phyloP scores from a whole-genome alignment of 2,797 vertebrate genomes.

The Limnodromus scolopaceus region DNA sequence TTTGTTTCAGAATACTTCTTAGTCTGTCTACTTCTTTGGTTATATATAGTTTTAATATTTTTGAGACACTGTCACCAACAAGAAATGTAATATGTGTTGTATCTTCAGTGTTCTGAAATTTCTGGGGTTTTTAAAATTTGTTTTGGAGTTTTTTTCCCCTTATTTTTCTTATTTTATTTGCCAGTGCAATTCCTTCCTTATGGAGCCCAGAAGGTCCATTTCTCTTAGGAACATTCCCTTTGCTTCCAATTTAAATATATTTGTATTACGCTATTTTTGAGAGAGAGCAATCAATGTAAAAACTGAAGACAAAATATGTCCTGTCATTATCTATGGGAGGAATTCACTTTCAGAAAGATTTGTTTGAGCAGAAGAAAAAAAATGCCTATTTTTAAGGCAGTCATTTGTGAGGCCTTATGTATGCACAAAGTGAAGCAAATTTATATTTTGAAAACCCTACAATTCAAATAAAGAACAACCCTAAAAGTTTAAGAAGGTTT shows the following conservation, averaged over 20 bases:
- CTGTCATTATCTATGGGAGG: background rate
- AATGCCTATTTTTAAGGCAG: background rate
- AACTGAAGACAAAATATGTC: background rate
- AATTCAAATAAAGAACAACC: background rate
- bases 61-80: background rate
- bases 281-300: background rate
- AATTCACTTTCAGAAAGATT: background rate
- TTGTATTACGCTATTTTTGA: background rate
- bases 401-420: background rate
- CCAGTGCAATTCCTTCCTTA: background rate
- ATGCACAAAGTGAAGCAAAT: background rate
- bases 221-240: background rate
- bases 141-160: background rate
- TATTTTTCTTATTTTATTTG: background rate
- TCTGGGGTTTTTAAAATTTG: rapidly evolving
- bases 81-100: background rate
- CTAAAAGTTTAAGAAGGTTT: background rate
- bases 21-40: background rate
- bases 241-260: background rate
- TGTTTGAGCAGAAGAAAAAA: background rate
- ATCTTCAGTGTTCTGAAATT: background rate
- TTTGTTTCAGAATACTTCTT: background rate
- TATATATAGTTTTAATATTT: background rate
- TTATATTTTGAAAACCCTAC: background rate
- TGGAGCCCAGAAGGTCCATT: background rate